These are phyloP conservation scores for Sipha flava DNA, from an alignment of 1,140 invertebrate genomes.

Conservation along the genomic window DNA sequence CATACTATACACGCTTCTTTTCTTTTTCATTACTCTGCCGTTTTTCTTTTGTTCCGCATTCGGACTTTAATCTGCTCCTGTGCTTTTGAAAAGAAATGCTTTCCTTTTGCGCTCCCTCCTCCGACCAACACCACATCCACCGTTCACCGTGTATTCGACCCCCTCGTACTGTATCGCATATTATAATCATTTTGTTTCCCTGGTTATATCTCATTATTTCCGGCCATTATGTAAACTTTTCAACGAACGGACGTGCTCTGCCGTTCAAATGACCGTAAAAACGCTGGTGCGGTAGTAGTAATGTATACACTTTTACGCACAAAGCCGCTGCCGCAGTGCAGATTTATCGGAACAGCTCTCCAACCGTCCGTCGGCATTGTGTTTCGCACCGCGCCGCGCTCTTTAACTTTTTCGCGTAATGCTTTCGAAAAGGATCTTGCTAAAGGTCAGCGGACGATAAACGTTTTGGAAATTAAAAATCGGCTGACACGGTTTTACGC, in stretches of 20 bases:
- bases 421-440: background rate
- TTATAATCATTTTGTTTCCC: background rate
- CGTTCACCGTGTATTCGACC: too few species aligned
- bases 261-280: background rate
- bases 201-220: background rate
- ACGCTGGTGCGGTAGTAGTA: too few species aligned
- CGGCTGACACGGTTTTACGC: background rate
- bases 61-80: conserved; percentile 15
- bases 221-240: background rate
- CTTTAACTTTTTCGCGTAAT: background rate
- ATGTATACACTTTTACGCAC: too few species aligned
- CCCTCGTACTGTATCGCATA: background rate
- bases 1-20: background rate
- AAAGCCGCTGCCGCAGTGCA: too few species aligned
- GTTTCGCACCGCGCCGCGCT: background rate
- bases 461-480: background rate
- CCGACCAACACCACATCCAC: background rate
- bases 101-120: background rate
- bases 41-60: conserved; percentile 9
- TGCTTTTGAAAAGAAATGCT: conserved; percentile 9
- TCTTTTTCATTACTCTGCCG: conserved; percentile 13
- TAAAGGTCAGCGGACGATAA: background rate
- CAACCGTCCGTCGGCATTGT: too few species aligned
- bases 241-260: background rate
- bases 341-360: too few species aligned